Evolutionary conservation across 2,888 invertebrate species (phyloP).

Genomic region (Mechanitis messenoides): DNA sequence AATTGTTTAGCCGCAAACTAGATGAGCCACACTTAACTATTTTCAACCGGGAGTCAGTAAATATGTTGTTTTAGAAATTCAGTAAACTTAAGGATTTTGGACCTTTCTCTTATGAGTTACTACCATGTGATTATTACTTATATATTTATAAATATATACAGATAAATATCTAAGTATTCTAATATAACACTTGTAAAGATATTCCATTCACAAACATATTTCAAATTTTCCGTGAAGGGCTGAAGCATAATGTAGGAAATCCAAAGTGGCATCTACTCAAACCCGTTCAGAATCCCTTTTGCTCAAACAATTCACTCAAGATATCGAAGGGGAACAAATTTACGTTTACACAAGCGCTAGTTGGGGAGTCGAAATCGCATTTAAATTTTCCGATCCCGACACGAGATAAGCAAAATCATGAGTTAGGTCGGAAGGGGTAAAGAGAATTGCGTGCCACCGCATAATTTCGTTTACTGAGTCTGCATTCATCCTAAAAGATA

Average conservation of each 20-base stretch:
- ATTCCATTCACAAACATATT: conserved; percentile 9
- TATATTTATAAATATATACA: background rate
- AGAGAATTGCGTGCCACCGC: conserved; percentile 71
- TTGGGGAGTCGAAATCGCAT: conserved; percentile 64
- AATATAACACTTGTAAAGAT: conserved; percentile 3
- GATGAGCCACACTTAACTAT: conserved; percentile 19
- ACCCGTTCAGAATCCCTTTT: conserved; percentile 21
- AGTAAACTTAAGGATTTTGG: background rate
- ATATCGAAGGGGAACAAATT: conserved; percentile 51
- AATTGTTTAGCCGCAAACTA: conserved; percentile 26
- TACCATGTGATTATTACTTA: background rate
- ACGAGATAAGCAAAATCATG: conserved; percentile 73
- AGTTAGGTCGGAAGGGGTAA: conserved; percentile 69
- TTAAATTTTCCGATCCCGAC: conserved; percentile 68
- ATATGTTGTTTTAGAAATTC: too few relatives aligned
- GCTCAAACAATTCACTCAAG: conserved; percentile 30
- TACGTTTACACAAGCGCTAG: conserved; percentile 54
- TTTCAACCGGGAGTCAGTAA: conserved; percentile 7
- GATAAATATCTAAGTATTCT: background rate
- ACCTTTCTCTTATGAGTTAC: background rate
- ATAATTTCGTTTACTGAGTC: conserved; percentile 64
- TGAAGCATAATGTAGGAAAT: conserved; percentile 15
- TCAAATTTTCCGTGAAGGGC: conserved; percentile 11
- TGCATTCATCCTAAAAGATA: conserved; percentile 38
- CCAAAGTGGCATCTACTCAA: conserved; percentile 19